These are phyloP conservation scores for Portevinia maculata DNA, from an alignment of 2,888 invertebrate genomes.

Conservation along the genomic window DNA sequence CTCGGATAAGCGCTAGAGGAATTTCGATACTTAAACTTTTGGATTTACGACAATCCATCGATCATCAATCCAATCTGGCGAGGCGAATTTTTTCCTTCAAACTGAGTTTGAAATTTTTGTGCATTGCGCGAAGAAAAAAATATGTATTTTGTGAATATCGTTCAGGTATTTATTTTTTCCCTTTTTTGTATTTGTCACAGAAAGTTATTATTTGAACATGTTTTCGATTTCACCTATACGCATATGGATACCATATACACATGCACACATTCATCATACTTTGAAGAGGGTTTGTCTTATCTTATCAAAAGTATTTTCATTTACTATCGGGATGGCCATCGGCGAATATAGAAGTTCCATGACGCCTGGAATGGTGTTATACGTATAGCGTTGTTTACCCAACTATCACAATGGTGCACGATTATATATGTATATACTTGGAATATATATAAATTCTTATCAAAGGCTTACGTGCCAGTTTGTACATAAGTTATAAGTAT, in stretches of 20 bases:
- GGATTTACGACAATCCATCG: constrained; percentile 68
- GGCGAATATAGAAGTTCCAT: constrained; percentile 30
- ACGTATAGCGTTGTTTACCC: not conserved
- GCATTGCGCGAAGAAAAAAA: constrained; percentile 43
- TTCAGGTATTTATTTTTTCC: constrained; percentile 3
- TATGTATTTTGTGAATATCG: constrained; percentile 13
- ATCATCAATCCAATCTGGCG: constrained; percentile 64
- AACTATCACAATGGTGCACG: not conserved
- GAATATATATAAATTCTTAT: not conserved
- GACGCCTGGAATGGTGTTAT: constrained; percentile 7
- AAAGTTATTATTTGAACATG: constrained; percentile 47
- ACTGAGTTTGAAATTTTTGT: constrained; percentile 58
- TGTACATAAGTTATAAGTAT: no score
- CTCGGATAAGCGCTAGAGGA: constrained; percentile 44
- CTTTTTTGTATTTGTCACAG: constrained; percentile 4
- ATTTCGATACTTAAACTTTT: constrained; percentile 24
- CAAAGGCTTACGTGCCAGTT: not conserved
- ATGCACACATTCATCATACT: constrained; percentile 17
- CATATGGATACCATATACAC: constrained; percentile 33
- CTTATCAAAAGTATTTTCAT: constrained; percentile 44
- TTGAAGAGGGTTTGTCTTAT: constrained; percentile 42
- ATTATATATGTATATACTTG: not conserved
- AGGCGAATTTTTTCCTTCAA: constrained; percentile 62
- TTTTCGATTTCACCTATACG: constrained; percentile 41
- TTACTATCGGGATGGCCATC: constrained; percentile 50